These are phyloP conservation scores for Helarctos malayanus DNA, from an alignment of 2,797 vertebrate genomes.

Conservation along the genomic window DNA sequence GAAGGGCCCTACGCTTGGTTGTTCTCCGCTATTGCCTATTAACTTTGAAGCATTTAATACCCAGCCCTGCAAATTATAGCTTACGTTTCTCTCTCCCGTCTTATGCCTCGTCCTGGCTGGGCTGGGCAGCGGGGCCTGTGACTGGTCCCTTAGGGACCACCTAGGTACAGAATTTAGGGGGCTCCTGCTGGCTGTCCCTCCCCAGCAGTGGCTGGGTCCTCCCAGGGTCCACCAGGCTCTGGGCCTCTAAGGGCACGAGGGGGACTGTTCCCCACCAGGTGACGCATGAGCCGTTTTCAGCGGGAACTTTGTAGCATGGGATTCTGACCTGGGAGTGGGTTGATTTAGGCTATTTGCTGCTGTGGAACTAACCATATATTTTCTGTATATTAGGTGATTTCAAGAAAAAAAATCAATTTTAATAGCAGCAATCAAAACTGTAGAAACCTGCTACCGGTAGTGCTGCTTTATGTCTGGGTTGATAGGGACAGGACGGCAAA, in stretches of 20 bases:
- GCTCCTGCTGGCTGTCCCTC: not conserved
- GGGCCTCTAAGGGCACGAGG: not conserved
- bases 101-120: not conserved
- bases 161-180: not conserved
- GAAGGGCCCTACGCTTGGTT: rapidly evolving
- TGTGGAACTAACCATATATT: conserved; percentile 4
- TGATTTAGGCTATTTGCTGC: conserved; percentile 37
- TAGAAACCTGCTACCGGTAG: not conserved
- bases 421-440: conserved; percentile 56
- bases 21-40: not conserved
- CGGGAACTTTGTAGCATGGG: not conserved
- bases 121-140: not conserved
- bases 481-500: not conserved
- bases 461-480: not conserved
- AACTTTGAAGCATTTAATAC: not conserved
- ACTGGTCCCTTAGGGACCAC: not conserved
- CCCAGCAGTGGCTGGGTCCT: not conserved
- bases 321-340: not conserved
- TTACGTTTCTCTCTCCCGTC: not conserved
- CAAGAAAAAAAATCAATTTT: conserved; percentile 63
- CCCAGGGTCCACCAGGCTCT: not conserved
- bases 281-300: not conserved
- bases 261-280: not conserved
- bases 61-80: not conserved
- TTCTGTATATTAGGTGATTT: conserved; percentile 67